Base-by-base conservation (phyloP, 30 jellyfish, hydroid and myxozoan genomes). In the Aurelia sp. region DNA sequence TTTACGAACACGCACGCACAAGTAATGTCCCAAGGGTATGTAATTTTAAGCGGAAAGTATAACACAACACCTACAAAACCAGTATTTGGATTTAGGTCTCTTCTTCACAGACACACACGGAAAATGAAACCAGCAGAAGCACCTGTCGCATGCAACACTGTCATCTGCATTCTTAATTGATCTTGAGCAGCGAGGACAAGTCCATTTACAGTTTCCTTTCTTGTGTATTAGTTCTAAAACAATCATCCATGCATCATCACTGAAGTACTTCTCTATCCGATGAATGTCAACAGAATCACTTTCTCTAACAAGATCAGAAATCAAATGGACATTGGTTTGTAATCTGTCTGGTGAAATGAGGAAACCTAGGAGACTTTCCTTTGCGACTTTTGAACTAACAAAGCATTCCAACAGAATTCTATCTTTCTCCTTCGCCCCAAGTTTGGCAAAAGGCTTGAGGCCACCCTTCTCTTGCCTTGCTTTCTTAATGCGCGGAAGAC, bases 161-260 rank as follows among this genome's bases (percentile, higher is more conserved):
- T 33, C 82, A 10, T 27, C 35, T 18, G 21, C 66, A 35, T 27
- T 21, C 37, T 71, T 40, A 13, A 71, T 21, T 50, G 63, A 71
- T 27, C 44, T 71, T 19, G 63, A 19, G 35, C 66, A 66, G 77
- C 82, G 33, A n/a, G 21, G 50, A 21, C 65, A 41, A 7, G 11
- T 50, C 82, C 82, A 71, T 71, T 71, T 71, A 50, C 82, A 71
- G 63, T 40, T 71, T 40, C 37, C 17, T 23, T 71, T 71, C 82
- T 40, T 71, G 40, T 16, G 22, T 35, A 71, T n/a, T 6, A 71
- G 37, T 13, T 71, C 66, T 21, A 71, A 37, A 13, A 71, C 33
- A 27, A 18, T 71, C 33, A n/a, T 71, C 82, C 82, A 71, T 4
- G 82, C 82, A 35, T 71, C 33, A 50, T 40, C 66, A 71, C 66